These are phyloP conservation scores for Tipula vernalis DNA, from an alignment of 2,888 invertebrate genomes.

Conservation along the genomic window DNA sequence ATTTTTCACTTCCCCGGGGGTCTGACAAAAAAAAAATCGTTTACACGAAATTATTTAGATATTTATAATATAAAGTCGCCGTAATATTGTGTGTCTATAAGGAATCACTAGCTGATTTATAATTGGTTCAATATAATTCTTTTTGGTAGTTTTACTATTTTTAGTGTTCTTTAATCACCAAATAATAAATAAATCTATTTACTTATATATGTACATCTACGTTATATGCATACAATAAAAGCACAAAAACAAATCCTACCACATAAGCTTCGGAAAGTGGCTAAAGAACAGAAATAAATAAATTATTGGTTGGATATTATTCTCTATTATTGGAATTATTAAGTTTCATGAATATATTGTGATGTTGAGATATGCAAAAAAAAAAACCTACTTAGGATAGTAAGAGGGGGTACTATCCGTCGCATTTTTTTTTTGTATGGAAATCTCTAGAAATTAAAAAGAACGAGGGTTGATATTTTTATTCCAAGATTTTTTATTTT, in stretches of 20 bases:
- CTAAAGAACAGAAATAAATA: background rate
- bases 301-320: background rate
- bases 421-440: background rate
- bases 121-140: background rate
- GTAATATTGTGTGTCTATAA: background rate
- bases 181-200: too few species aligned
- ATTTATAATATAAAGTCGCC: background rate
- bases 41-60: background rate
- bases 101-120: background rate
- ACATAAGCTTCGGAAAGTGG: background rate
- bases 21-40: background rate
- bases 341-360: background rate
- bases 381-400: background rate
- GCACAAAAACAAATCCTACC: background rate
- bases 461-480: background rate
- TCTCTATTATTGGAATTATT: background rate
- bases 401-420: background rate
- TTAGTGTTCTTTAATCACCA: too few species aligned
- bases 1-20: background rate
- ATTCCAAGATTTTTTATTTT: background rate
- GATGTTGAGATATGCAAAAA: background rate
- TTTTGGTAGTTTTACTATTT: background rate
- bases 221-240: background rate
- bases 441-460: background rate
- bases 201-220: background rate